Percentiles rank a stretch among this genome's conserved stretches.
phyloP scores from a whole-genome alignment of 2,888 invertebrate genomes.

The Agrotis ipsilon region DNA sequence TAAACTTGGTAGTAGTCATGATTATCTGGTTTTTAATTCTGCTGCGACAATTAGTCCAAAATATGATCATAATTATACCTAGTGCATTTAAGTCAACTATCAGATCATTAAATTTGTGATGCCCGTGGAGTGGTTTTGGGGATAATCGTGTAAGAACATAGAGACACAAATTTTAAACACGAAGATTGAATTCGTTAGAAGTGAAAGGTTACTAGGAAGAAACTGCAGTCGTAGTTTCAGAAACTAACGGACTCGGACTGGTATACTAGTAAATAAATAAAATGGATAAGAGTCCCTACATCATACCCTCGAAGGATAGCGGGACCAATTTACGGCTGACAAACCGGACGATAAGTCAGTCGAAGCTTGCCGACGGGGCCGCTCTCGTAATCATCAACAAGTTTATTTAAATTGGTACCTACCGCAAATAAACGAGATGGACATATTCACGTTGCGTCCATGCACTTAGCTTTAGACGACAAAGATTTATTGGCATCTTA shows the following conservation, averaged over 20 bases:
- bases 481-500: constrained; percentile 68
- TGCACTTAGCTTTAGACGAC: constrained; percentile 57
- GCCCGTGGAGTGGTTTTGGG: too few relatives aligned
- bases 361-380: constrained; percentile 66
- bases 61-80: constrained; percentile 1
- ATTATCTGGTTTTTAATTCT: background rate
- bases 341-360: constrained; percentile 71
- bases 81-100: too few relatives aligned
- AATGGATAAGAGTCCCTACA: constrained; percentile 62
- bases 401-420: constrained; percentile 79
- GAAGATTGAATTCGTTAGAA: constrained; percentile 16
- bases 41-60: background rate
- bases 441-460: constrained; percentile 65
- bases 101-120: too few relatives aligned
- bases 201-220: constrained; percentile 15
- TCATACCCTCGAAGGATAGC: constrained; percentile 67
- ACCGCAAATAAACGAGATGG: constrained; percentile 75
- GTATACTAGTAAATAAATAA: constrained; percentile 58
- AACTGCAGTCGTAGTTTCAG: constrained; percentile 34
- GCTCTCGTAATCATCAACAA: constrained; percentile 75
- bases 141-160: too few relatives aligned
- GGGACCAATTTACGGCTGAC: constrained; percentile 72
- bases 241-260: constrained; percentile 42
- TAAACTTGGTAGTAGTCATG: too few relatives aligned
- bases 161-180: too few relatives aligned